Base-by-base conservation (phyloP, 2,888 invertebrate species). In the Pollenia amentaria region DNA sequence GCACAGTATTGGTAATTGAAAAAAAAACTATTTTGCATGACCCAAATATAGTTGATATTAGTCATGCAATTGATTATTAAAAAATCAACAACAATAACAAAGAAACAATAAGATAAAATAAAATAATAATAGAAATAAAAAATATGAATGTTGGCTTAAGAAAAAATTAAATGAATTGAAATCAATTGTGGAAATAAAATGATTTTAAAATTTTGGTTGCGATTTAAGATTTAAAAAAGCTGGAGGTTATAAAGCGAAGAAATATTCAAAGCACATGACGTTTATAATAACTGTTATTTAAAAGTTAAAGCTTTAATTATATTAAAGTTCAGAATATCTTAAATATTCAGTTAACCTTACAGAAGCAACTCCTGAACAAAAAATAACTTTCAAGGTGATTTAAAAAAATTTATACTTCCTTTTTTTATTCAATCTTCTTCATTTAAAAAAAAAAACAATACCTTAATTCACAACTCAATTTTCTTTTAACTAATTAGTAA, bases 1-100 rank as follows among this genome's bases (percentile, higher is more conserved):
- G 16, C 40, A 38, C 42, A 18, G 38, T 48, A 48, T 40, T 46
- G 14, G 29, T 9, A 67, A 62, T 12, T 10, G 9, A 76, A 55
- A 55, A 67, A 77, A 57, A 67, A 84, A 84, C 80, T 84, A 81
- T 84, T 87, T 84, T 84, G 87, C 87, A 84, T 87, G 87, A 87
- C 87, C 87, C 84, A 87, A 87, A 87, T 87, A 84, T 81, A 87
- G 87, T 73, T 73, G 84, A 81, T 87, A 87, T 87, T 87, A 87
- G 84, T 87, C 87, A 87, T 87, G 87, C 80, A 84, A 81, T 84
- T 80, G 84, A 81, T 87, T 87, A 87, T 81, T 80, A 81, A 87
- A 77, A 62, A 62, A 76, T 48, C 62, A 78, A 84, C 65, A 40
- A 51, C 11, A 40, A 21, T 38, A 46, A 57, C 14, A 46, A 70